A percentile compares a stretch with the other conserved stretches of the same genome.
Evolutionary conservation across 2,797 vertebrate genomes (phyloP).

Genomic region (Notolepis coatsorum): DNA sequence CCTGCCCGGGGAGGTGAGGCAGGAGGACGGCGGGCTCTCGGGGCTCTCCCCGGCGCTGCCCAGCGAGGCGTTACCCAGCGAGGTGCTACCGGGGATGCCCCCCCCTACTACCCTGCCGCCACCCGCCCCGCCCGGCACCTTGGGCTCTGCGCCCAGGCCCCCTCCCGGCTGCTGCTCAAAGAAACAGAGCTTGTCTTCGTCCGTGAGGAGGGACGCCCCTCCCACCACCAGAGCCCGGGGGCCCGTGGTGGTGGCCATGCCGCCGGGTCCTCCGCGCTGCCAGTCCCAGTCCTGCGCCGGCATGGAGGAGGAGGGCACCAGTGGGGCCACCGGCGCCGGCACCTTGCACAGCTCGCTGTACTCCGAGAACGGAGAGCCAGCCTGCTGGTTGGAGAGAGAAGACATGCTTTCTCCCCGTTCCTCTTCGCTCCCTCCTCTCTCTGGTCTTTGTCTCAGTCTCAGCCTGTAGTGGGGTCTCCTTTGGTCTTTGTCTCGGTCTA

Average conservation of each 20-base stretch:
- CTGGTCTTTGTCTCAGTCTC: constrained; percentile 30
- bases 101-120: too few species aligned
- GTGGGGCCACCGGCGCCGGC: constrained; percentile 45
- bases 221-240: constrained; percentile 58
- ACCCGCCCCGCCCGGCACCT: constrained; percentile 73
- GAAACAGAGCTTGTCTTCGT: constrained; percentile 93
- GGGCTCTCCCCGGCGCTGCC: constrained; percentile 81
- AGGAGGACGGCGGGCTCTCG: constrained; percentile 78
- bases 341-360: constrained; percentile 86
- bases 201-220: constrained; percentile 80
- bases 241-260: constrained; percentile 81
- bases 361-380: constrained; percentile 83
- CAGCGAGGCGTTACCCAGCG: constrained; percentile 67
- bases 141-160: constrained; percentile 81
- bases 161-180: constrained; percentile 81
- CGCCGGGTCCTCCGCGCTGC: constrained; percentile 85
- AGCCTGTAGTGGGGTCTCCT: constrained; percentile 37
- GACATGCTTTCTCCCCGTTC: constrained; percentile 83
- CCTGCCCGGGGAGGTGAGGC: constrained; percentile 74
- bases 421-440: constrained; percentile 52
- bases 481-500: constrained; percentile 33
- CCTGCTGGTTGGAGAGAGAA: constrained; percentile 88
- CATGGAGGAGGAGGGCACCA: constrained; percentile 67
- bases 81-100: constrained; percentile 71
- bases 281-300: constrained; percentile 86